Base-by-base conservation (phyloP, 2,888 invertebrate species). In the Erebia ligea region DNA sequence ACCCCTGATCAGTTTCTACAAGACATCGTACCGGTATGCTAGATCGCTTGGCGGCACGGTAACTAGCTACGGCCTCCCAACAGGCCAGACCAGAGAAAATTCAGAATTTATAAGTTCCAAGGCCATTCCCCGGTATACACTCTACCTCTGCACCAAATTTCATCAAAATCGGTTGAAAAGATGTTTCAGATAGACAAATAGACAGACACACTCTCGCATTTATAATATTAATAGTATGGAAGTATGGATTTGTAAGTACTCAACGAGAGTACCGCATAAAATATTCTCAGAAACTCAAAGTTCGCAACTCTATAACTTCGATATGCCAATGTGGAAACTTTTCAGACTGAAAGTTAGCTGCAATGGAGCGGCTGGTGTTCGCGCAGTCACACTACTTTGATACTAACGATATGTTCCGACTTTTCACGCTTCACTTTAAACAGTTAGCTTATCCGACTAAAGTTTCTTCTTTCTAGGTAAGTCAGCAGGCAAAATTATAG, bases 271-370 rank as follows among this genome's bases (percentile, higher is more conserved):
- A 70, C 45, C 45, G 54, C 58, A 67, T 66, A 69, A 63, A 71
- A 66, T 42, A 66, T 71, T 67, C 52, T 25, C 63, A 64, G 48
- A 65, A 65, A 69, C 62, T 71, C 58, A 34, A 67, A 75, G 70
- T 73, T 65, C 67, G 56, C 58, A 74, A 76, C 74, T 72, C 40
- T 73, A 67, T 73, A 76, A 78, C 77, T 77, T 75, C 69, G 76
- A 78, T 77, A 80, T 78, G 78, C 77, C 79, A 78, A 77, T 73
- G 75, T 73, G 69, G 68, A 74, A 80, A 79, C 76, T 79, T 80
- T 73, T 71, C 77, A 78, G 77, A 78, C 79, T 71, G 75, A 69
- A 72, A 72, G 69, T 73, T 72, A 48, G 57, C n/a, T 59, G 69
- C 67, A 69, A 71, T 67, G 69, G 67, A 71, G 67, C 64, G 58